Conservation (phyloP, 2,113 vertebrate species). For the Sander lucioperca region DNA sequence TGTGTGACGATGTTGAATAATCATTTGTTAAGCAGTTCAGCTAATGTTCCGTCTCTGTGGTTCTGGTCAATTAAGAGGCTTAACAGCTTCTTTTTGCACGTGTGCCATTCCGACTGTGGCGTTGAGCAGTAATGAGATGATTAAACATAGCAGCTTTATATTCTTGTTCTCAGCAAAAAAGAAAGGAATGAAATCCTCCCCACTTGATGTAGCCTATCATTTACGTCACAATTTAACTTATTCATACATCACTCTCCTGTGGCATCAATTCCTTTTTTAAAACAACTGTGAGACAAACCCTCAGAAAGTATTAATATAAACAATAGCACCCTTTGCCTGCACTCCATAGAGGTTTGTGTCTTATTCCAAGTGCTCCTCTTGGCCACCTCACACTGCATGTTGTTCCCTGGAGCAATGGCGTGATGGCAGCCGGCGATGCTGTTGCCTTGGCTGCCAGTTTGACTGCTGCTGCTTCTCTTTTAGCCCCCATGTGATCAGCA, state of each 20-base stretch:
- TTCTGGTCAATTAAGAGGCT: constrained; percentile 32
- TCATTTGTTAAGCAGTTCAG: neutral
- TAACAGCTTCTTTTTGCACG: neutral
- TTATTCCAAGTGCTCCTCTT: constrained; percentile 15
- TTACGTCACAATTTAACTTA: neutral
- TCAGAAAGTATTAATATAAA: neutral
- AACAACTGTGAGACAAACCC: neutral
- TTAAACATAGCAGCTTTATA: neutral
- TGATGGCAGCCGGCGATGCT: constrained; percentile 49
- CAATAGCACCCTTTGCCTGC: neutral
- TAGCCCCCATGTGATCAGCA: constrained; percentile 35
- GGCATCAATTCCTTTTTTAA: neutral
- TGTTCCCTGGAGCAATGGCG: constrained; percentile 52
- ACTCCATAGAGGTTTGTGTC: constrained; percentile 2
- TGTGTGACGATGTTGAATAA: constrained; percentile 1
- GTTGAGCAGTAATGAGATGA: constrained; percentile 25
- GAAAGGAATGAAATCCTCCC: neutral
- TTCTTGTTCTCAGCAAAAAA: neutral
- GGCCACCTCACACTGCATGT: constrained; percentile 23
- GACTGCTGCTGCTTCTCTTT: constrained; percentile 44
- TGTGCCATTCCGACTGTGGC: constrained; percentile 5
- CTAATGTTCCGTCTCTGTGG: constrained; percentile 32
- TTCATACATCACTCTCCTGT: neutral
- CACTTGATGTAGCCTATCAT: neutral
- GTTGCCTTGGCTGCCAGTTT: constrained; percentile 64